These are phyloP conservation scores for Merops nubicus DNA, from an alignment of 2,113 vertebrate species.

Conservation along the genomic window DNA sequence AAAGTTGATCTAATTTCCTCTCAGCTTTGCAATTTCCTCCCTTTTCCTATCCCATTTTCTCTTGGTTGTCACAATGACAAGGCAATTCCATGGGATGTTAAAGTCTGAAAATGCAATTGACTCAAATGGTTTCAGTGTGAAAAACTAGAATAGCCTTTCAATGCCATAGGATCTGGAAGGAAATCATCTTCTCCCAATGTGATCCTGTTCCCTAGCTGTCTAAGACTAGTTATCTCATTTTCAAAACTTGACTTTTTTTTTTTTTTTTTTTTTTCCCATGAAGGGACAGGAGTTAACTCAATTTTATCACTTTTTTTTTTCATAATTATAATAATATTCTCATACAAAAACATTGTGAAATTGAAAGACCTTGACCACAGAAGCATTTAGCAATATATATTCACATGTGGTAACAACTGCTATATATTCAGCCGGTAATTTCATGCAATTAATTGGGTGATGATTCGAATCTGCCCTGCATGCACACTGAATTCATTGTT, in stretches of 20 bases:
- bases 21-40: slow-evolving; percentile 59
- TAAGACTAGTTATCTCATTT: not conserved
- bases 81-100: slow-evolving; percentile 51
- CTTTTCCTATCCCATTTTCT: slow-evolving; percentile 46
- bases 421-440: not conserved
- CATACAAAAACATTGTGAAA: not conserved
- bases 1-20: slow-evolving; percentile 68
- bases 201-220: not conserved
- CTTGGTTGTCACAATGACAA: slow-evolving; percentile 50
- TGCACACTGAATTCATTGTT: slow-evolving; percentile 42
- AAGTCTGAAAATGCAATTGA: slow-evolving; percentile 57
- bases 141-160: slow-evolving; percentile 1
- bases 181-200: not conserved
- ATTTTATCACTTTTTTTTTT: not conserved
- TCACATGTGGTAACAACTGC: slow-evolving; percentile 5
- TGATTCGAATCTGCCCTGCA: not conserved
- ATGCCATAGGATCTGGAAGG: not conserved
- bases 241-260: not conserved
- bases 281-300: not conserved
- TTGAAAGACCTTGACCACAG: not conserved
- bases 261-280: not conserved
- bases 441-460: slow-evolving; percentile 9
- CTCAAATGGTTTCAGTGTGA: slow-evolving; percentile 51
- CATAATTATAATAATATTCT: not conserved
- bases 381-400: not conserved